phyloP scores from a whole-genome alignment of 2,797 vertebrate genomes.

The Monodelphis domestica region DNA sequence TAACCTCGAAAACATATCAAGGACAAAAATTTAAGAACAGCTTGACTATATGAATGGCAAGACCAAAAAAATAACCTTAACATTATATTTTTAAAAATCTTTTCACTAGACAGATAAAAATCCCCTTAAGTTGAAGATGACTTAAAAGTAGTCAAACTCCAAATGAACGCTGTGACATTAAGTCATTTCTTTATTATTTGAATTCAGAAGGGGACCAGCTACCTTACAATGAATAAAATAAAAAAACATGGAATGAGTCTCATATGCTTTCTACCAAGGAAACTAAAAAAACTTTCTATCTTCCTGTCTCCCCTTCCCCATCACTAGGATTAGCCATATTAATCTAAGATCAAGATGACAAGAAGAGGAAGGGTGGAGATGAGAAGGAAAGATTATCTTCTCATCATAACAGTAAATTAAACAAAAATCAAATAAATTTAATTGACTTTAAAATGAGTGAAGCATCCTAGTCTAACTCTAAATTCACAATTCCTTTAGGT shows the following conservation, averaged over 20 bases:
- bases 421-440: neutral
- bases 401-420: neutral
- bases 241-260: too few relatives aligned
- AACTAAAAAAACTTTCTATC: too few relatives aligned
- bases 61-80: too few relatives aligned
- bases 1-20: neutral
- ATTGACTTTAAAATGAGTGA: neutral
- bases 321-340: neutral
- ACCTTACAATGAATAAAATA: too few relatives aligned
- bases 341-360: neutral
- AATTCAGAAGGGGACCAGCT: too few relatives aligned
- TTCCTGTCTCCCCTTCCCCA: neutral
- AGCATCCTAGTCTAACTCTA: neutral
- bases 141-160: too few relatives aligned
- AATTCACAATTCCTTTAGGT: neutral
- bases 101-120: neutral
- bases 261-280: neutral
- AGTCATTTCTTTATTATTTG: too few relatives aligned
- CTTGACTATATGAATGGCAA: too few relatives aligned
- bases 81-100: neutral
- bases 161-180: too few relatives aligned
- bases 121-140: neutral
- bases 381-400: neutral
- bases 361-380: neutral
- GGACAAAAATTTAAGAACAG: too few relatives aligned